Evolutionary conservation across 2,797 vertebrate genomes (phyloP), one percentile per base, ranked within the genome.

Genomic region (Gadopsis bispinosus): DNA sequence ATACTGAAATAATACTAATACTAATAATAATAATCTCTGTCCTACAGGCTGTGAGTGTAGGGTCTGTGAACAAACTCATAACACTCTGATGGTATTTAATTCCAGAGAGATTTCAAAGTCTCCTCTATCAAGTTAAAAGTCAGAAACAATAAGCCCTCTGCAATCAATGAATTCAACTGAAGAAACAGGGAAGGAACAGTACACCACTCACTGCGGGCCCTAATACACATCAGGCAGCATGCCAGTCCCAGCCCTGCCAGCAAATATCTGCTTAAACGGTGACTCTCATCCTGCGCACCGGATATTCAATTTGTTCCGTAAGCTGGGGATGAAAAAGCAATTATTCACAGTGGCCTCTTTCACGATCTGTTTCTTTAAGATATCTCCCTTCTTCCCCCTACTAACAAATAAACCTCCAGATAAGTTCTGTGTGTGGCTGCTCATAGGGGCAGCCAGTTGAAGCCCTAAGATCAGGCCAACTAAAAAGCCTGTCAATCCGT

Each of bases 251-350:
- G 70, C 78, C 80, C 85, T 83, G 89, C 90, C 84, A 88, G 90
- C 86, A 90, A 87, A 93, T 91, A 91, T 92, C 92, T 92, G 93
- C 92, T 92, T 92, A 94, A 94, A 94, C 66, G 79, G 87, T 48
- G 88, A 92, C 93, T 91, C 90, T 94, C 89, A 89, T 91, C 91
- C 83, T 73, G 89, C 79, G 85, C 88, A 92, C 88, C 87, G 88
- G 93, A 94, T 93, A 96, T 95, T 94, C 92, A 94, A 95, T 95
- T 95, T 95, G 94, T 95, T 94, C 93, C 88, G 73, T 94, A 94
- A 94, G 91, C 91, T 77, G 9, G 84, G 92, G 93, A 94, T 94
- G 90, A 95, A 95, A 94, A 94, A 92, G 91, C 93, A 95, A 95
- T 95, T 95, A 95, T 94, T 95, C 92, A 94, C 93, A 93, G 91